A percentile compares a stretch with the other conserved stretches of the same genome.
Conservation (phyloP, 2,888 invertebrate species). For the Synergus itoensis region DNA sequence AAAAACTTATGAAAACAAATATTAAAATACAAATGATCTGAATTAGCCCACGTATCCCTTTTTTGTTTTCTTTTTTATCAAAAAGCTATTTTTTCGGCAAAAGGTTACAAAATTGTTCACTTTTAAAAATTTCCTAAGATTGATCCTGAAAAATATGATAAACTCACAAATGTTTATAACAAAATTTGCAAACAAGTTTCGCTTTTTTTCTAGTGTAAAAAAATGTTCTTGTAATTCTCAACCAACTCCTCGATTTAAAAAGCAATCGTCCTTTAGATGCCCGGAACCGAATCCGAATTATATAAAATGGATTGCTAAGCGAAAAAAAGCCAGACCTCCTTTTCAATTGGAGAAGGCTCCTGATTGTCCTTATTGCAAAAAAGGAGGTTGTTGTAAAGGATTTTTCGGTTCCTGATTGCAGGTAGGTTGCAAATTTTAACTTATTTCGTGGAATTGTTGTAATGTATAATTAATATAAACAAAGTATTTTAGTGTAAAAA, state of each 20-base stretch:
- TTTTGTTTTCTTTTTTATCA: neutral
- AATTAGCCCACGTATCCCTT: neutral
- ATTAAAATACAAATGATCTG: neutral
- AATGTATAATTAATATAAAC: no score
- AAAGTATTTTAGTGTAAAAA: neutral
- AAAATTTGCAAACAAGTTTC: neutral
- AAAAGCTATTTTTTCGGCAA: neutral
- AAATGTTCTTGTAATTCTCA: neutral
- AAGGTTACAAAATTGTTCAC: neutral
- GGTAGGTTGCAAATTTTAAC: neutral
- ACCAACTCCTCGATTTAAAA: neutral
- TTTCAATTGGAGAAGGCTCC: neutral
- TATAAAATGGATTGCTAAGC: neutral
- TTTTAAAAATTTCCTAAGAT: neutral
- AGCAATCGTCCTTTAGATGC: neutral
- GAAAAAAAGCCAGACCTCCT: neutral
- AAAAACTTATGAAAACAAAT: neutral
- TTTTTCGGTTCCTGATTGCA: neutral
- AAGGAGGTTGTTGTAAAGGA: neutral
- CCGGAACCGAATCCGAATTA: neutral
- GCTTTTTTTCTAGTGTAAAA: neutral
- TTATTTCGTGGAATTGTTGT: neutral
- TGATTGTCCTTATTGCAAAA: slow-evolving; percentile 9
- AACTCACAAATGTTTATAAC: neutral
- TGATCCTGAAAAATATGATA: neutral